phyloP scores from a whole-genome alignment of 2,113 vertebrate species.

The Phylloscopus trochiloides region DNA sequence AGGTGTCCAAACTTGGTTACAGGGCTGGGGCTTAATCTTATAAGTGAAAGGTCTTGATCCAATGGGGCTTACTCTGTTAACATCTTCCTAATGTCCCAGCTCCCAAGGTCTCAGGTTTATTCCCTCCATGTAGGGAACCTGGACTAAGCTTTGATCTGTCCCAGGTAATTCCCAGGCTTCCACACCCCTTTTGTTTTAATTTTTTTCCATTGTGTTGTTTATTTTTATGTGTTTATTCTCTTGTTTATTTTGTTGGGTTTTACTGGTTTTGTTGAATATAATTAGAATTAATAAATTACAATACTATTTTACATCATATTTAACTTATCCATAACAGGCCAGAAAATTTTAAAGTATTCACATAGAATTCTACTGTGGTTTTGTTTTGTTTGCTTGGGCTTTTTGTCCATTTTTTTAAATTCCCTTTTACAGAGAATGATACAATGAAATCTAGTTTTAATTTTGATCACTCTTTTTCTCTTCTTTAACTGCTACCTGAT shows the following conservation, averaged over 20 bases:
- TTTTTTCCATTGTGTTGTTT: background rate
- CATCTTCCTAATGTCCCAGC: too few species aligned
- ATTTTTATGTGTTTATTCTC: background rate
- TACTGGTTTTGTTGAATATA: background rate
- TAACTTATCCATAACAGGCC: background rate
- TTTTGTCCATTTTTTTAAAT: background rate
- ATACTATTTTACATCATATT: background rate
- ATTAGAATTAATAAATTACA: background rate
- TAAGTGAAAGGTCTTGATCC: too few species aligned
- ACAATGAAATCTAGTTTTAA: background rate
- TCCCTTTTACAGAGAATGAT: background rate
- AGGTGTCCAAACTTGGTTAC: too few species aligned
- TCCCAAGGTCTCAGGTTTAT: too few species aligned
- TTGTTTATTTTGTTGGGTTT: background rate
- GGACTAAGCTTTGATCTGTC: too few species aligned
- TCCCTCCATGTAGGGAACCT: too few species aligned
- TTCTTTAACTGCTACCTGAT: background rate
- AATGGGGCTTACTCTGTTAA: too few species aligned
- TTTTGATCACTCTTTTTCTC: background rate
- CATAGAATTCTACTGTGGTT: background rate
- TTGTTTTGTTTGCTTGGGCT: accelerated
- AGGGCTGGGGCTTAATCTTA: too few species aligned
- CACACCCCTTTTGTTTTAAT: background rate
- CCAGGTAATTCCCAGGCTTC: too few species aligned
- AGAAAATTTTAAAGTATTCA: background rate